Percentiles rank a stretch among this genome's conserved stretches.
phyloP scores from a whole-genome alignment of 2,888 invertebrate species.

The Orthosia cruda region DNA sequence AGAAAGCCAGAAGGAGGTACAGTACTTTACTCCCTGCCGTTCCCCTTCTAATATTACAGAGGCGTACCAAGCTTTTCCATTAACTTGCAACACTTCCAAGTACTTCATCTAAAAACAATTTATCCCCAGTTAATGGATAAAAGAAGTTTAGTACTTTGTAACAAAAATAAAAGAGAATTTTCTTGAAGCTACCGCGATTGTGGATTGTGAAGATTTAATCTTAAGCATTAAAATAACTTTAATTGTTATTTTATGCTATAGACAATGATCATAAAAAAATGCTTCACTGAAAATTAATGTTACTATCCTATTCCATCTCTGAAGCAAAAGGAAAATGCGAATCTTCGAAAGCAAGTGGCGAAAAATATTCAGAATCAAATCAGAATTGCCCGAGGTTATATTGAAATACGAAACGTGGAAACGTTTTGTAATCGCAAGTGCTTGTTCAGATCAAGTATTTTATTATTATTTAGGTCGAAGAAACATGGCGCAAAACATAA shows the following conservation, averaged over 20 bases:
- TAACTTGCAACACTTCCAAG: conserved; percentile 74
- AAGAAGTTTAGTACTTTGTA: conserved; percentile 60
- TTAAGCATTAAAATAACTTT: neutral
- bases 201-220: conserved; percentile 17
- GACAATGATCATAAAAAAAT: neutral
- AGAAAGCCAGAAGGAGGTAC: conserved; percentile 60
- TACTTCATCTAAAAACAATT: conserved; percentile 70
- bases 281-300: neutral
- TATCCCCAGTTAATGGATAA: conserved; percentile 67
- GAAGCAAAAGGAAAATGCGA: conserved; percentile 14
- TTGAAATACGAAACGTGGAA: conserved; percentile 33
- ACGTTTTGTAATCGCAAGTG: conserved; percentile 24
- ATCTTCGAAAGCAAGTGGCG: conserved; percentile 16
- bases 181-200: conserved; percentile 19
- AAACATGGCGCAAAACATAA: neutral
- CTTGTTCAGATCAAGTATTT: conserved; percentile 8
- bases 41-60: conserved; percentile 62
- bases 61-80: conserved; percentile 79
- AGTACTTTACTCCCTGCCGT: conserved; percentile 50
- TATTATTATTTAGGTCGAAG: conserved; percentile 13
- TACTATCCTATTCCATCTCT: neutral
- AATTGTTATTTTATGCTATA: neutral
- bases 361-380: conserved; percentile 42
- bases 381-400: conserved; percentile 14
- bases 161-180: conserved; percentile 57